These are phyloP conservation scores for Ameiurus melas DNA, from an alignment of 2,113 vertebrate genomes.

Conservation along the genomic window DNA sequence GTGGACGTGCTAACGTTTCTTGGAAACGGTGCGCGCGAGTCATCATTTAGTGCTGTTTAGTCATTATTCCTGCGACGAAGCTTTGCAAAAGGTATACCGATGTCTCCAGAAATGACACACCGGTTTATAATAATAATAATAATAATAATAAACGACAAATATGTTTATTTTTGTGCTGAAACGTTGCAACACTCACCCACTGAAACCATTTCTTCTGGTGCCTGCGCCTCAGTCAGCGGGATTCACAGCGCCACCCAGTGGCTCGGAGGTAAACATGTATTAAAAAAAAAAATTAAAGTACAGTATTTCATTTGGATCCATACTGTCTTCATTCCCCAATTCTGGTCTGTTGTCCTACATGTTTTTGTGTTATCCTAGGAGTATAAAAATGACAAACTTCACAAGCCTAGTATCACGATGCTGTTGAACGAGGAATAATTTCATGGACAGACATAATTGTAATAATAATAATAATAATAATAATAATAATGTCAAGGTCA, in stretches of 20 bases:
- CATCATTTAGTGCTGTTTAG: neutral
- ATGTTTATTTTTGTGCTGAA: neutral
- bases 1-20: neutral
- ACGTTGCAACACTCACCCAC: neutral
- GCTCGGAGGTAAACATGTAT: too few species aligned
- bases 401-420: neutral
- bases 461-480: too few species aligned
- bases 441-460: neutral
- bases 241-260: neutral
- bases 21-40: neutral
- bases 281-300: too few species aligned
- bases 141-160: neutral
- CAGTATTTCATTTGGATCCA: neutral
- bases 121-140: too few species aligned
- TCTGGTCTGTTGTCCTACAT: neutral
- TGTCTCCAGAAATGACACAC: too few species aligned
- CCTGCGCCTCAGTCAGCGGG: neutral
- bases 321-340: neutral
- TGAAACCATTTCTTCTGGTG: constrained; percentile 35
- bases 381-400: neutral
- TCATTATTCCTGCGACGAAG: neutral
- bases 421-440: neutral
- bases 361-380: neutral
- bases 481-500: neutral
- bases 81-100: neutral